Base-by-base conservation (phyloP, 2,888 invertebrate genomes). In the Hecatera dysodea region DNA sequence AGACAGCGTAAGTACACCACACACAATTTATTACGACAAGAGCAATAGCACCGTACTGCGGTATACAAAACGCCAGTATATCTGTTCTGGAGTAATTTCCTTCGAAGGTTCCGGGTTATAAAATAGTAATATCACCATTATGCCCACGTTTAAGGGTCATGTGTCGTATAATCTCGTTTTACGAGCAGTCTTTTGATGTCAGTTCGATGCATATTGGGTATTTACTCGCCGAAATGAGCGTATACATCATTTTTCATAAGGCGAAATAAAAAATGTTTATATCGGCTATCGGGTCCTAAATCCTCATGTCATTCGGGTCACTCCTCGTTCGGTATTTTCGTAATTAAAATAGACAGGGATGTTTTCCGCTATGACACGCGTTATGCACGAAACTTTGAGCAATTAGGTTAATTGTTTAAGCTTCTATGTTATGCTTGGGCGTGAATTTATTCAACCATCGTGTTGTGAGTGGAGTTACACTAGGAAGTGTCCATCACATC, bases 311-410 rank as follows among this genome's bases (percentile, higher is more conserved):
- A 88, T 87, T 87, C 74, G 69, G 78, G 85, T 83, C 89, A 81
- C 89, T 83, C 90, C 90, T 82, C 71, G 76, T 77, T 63, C 69
- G 80, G 86, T 56, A 87, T 89, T 90, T 87, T 82, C 88, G 79
- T 93, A 94, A 95, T 94, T 94, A 93, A 92, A 94, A 93, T 88
- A 90, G 92, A 91, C 93, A 91, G 86, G 79, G 84, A 84, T 88
- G 86, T 90, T 91, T 90, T 86, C 84, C 86, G 78, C 79, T 87
- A 85, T 89, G 89, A 90, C 89, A 87, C 86, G 87, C 86, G 87
- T 86, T 86, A 84, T 84, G 85, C 81, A 82, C 80, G 82, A 83
- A 88, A 90, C 86, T 85, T 73, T 82, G 81, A 79, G 77, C 88
- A 90, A 92, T 92, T 92, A 91, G 87, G 87, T 87, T 89, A 89